Base-by-base conservation (phyloP, 2,888 invertebrate species). In the Lagria hirta region DNA sequence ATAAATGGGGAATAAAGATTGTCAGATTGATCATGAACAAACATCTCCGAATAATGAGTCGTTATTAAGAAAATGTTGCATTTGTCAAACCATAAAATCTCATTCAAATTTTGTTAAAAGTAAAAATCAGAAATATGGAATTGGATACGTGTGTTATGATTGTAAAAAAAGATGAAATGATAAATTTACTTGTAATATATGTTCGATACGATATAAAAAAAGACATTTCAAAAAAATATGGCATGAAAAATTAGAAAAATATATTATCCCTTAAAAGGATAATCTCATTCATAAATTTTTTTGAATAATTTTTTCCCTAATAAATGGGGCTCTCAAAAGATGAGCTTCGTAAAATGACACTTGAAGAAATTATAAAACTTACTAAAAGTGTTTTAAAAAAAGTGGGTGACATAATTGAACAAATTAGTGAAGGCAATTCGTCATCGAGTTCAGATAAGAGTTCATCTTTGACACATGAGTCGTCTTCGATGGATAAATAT, bases 121-220 rank as follows among this genome's bases (percentile, higher is more conserved):
- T 35, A 35, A 35, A 35, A 35, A 35, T 35, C 35, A 35, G 23
- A 35, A 35, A 35, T 35, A 21, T 35, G 26, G 35, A 35, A 35
- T 35, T 13, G 26, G 35, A 30, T 30, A 30, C 18, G 11, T 16
- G 5, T 30, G 18, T 30, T 30, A 17, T 30, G 30, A 26, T 14
- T 26, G 26, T 26, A 26, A 26, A 26, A 26, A 30, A 30, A 30
- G 18, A 30, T 24, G 16, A 34, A 34, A 34, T 34, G 24, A 22
- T 34, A 34, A 34, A 34, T 34, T 34, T 34, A 34, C 24, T 35
- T 35, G 35, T 35, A 35, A 35, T 35, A 35, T 35, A 26, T 35
- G 35, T 14, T 33, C 21, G 23, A 35, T 17, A 26, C 26, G 18
- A 35, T 26, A 35, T 35, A 26, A 26, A 24, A 35, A 35, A 35